Evolutionary conservation across 1,140 invertebrate genomes (phyloP).

Genomic region (Homalodisca vitripennis): DNA sequence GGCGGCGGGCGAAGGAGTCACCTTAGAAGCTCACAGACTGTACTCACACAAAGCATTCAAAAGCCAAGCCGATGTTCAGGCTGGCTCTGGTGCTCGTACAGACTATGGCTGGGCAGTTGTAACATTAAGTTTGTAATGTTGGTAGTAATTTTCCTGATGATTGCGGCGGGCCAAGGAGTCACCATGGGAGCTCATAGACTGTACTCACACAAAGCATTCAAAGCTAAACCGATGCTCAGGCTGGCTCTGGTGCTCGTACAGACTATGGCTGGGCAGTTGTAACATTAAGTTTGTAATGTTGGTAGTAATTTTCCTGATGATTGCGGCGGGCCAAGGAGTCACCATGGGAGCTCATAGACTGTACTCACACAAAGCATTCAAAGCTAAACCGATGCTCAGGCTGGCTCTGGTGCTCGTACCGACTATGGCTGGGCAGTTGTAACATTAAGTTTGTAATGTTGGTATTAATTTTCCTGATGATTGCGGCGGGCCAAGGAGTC

Average conservation of each 20-base stretch:
- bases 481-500: background rate
- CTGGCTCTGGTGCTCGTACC: conserved; percentile 50
- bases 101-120: conserved; percentile 42
- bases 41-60: conserved; percentile 36
- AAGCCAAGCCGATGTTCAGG: conserved; percentile 50
- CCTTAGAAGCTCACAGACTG: background rate
- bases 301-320: background rate
- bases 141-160: background rate
- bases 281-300: background rate
- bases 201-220: background rate
- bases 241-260: conserved; percentile 50
- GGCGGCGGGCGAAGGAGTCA: background rate
- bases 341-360: background rate
- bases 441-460: background rate
- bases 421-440: conserved; percentile 42
- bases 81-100: conserved; percentile 50
- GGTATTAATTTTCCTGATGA: background rate
- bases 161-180: background rate
- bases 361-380: background rate
- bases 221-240: conserved; percentile 50
- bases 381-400: conserved; percentile 50
- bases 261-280: conserved; percentile 42
- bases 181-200: background rate
- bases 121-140: background rate
- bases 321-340: background rate